These are phyloP conservation scores for Drosophila kohkoa DNA, from an alignment of 1,140 invertebrate genomes.

Conservation along the genomic window DNA sequence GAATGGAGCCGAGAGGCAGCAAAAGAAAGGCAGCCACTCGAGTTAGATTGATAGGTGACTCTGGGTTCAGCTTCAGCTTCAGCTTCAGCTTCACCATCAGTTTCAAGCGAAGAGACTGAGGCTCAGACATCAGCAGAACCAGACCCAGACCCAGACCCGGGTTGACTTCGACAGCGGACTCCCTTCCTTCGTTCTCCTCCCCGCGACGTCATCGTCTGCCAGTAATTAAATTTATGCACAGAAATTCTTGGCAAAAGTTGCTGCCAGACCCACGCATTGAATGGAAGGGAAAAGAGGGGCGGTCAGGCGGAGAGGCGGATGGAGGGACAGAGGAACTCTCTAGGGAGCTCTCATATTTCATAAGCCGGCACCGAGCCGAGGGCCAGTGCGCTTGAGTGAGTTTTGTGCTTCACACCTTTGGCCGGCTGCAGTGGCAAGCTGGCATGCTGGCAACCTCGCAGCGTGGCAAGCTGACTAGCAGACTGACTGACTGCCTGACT, in stretches of 20 bases:
- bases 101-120: neutral
- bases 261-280: constrained; percentile 17
- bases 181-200: neutral
- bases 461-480: neutral
- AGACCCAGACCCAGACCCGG: constrained; percentile 14
- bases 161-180: constrained; percentile 36
- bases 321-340: neutral
- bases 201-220: constrained; percentile 44
- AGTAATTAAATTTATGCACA: constrained; percentile 83
- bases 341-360: constrained; percentile 74
- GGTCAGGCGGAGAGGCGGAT: neutral
- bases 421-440: constrained; percentile 50
- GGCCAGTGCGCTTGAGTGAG: constrained; percentile 68
- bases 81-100: constrained; percentile 22
- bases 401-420: constrained; percentile 80
- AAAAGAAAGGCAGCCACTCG: constrained; percentile 77
- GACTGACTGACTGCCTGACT: neutral
- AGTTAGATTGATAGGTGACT: constrained; percentile 82
- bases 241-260: constrained; percentile 76
- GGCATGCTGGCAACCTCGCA: neutral
- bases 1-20: constrained; percentile 50
- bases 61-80: constrained; percentile 63
- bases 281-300: neutral
- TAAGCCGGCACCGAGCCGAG: constrained; percentile 60
- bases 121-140: constrained; percentile 13